Evolutionary conservation across 2,797 vertebrate genomes (phyloP).

Genomic region (Botia kubotai): DNA sequence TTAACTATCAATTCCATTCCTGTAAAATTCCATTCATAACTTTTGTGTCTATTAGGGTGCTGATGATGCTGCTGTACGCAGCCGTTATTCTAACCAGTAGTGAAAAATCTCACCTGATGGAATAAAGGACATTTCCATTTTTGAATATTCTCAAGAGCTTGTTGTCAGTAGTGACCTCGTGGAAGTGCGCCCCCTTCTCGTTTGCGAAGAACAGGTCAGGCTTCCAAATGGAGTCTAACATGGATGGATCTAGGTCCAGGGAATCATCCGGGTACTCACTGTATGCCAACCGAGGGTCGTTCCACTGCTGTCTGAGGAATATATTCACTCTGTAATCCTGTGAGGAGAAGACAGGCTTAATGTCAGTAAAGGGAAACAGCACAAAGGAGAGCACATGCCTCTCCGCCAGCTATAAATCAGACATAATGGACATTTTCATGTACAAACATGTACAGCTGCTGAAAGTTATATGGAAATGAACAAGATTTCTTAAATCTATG

Average conservation of each 20-base stretch:
- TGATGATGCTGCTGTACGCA: too few relatives aligned
- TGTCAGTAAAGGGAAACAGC: slow-evolving; percentile 25
- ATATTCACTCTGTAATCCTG: slow-evolving; percentile 97
- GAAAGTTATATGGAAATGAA: neutral
- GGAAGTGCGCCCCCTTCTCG: slow-evolving; percentile 97
- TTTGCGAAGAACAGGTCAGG: slow-evolving; percentile 97
- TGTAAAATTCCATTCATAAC: too few relatives aligned
- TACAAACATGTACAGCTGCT: neutral
- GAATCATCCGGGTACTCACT: slow-evolving; percentile 96
- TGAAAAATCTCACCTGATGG: slow-evolving; percentile 84
- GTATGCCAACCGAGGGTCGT: slow-evolving; percentile 92
- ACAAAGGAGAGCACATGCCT: neutral
- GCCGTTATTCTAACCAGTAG: neutral
- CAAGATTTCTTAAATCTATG: neutral
- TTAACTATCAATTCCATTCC: too few relatives aligned
- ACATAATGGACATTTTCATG: slow-evolving; percentile 11
- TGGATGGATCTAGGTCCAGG: slow-evolving; percentile 93
- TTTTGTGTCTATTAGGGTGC: too few relatives aligned
- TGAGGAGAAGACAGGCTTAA: slow-evolving; percentile 11
- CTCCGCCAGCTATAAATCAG: slow-evolving; percentile 28
- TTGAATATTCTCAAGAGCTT: slow-evolving; percentile 95
- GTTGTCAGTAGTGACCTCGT: slow-evolving; percentile 97
- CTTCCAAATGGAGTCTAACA: slow-evolving; percentile 98
- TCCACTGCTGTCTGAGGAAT: slow-evolving; percentile 97
- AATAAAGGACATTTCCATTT: slow-evolving; percentile 97